Base-by-base conservation (phyloP, 2,888 invertebrate species). In the Lordiphosa andalusiaca region DNA sequence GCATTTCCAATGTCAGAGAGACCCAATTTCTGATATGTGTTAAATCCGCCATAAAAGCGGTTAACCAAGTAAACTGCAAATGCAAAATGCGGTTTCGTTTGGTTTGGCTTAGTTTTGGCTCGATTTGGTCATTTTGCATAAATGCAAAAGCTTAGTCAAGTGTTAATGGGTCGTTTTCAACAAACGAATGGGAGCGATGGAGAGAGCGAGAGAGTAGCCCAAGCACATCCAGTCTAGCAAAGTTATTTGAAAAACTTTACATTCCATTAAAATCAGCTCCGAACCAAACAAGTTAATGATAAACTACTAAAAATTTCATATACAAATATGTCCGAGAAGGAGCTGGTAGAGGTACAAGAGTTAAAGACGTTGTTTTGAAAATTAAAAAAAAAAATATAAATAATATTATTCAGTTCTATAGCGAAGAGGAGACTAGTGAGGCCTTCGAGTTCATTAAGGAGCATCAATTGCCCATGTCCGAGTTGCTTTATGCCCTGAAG, bases 61-160 rank as follows among this genome's bases (percentile, higher is more conserved):
- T 80, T 76, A 76, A 80, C 80, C 76, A 73, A 73, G 65, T 65
- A 71, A 76, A 73, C 80, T 76, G 69, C 67, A 73, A 76, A 71
- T 76, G 67, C 73, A 59, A 76, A 75, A 71, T 80, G 80, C 47
- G 80, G 76, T 67, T 61, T 56, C 53, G 55, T 62, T 73, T 39
- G 65, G 60, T 57, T 56, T 41, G 16, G 47, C 47, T 35, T 35
- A 35, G 38, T n/a, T 48, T 37, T 25, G 25, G 38, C 13, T 30
- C 37, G 16, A 12, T 37, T 48, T 33, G 57, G 42, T 39, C 39
- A 19, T 16, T 12, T 38, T 16, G 44, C 40, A 52, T 60, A 52
- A 44, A 40, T 52, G 21, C 40, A 52, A 44, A 59, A 36, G 51
- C 39, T 52, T 40, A 44, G 46, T 46, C 60, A 60, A 59, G 60